Percentiles rank a stretch among this genome's conserved stretches.
These are phyloP conservation scores for Triplophysa tibetana DNA, from an alignment of 2,113 vertebrate species.

Conservation along the genomic window DNA sequence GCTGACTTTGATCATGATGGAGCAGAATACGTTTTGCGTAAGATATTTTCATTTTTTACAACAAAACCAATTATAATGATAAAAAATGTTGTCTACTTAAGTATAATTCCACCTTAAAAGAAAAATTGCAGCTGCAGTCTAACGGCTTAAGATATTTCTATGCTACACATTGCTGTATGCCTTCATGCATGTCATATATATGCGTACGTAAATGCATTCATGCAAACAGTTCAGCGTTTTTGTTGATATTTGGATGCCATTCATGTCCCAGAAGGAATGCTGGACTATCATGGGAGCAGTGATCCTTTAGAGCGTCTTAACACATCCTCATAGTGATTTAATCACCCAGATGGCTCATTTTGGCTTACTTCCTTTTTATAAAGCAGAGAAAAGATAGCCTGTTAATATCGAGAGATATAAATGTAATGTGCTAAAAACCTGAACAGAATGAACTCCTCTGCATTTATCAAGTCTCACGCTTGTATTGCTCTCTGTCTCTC, in stretches of 20 bases:
- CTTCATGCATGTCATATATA: conserved; percentile 17
- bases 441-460: neutral
- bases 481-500: neutral
- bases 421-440: conserved; percentile 22
- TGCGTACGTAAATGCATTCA: neutral
- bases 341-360: conserved; percentile 40
- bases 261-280: conserved; percentile 68
- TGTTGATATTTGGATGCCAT: conserved; percentile 76
- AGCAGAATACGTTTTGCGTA: conserved; percentile 90
- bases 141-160: conserved; percentile 17
- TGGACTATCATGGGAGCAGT: conserved; percentile 44
- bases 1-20: conserved; percentile 94
- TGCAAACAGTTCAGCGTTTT: conserved; percentile 61
- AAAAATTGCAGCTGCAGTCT: neutral
- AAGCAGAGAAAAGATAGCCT: neutral
- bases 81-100: neutral
- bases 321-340: conserved; percentile 53
- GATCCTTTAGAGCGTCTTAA: conserved; percentile 27
- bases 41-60: conserved; percentile 46
- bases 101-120: too few species aligned
- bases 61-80: conserved; percentile 44
- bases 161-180: conserved; percentile 12
- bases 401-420: neutral
- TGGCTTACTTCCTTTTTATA: conserved; percentile 51
- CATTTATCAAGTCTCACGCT: conserved; percentile 2